phyloP scores from a whole-genome alignment of 2,113 vertebrate species.

The Baryphthengus martii region DNA sequence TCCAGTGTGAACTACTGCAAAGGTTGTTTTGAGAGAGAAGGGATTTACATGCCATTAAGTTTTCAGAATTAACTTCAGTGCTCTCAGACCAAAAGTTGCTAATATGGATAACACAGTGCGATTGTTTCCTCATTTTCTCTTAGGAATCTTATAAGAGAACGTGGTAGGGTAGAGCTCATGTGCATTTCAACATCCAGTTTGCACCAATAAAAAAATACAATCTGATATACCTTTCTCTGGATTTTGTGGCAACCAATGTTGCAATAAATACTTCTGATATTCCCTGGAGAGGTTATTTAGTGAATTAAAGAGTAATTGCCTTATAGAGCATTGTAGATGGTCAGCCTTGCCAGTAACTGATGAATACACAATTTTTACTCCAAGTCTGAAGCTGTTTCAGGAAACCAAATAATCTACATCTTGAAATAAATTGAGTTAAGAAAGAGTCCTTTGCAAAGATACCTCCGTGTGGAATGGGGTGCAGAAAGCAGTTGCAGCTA shows the following conservation, averaged over 20 bases:
- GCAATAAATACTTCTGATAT: neutral
- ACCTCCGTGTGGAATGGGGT: neutral
- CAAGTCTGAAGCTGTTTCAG: neutral
- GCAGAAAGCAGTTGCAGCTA: neutral
- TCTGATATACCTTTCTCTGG: neutral
- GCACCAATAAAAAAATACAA: neutral
- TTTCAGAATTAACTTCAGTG: neutral
- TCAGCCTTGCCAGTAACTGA: neutral
- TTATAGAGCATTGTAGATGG: neutral
- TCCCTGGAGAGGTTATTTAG: neutral
- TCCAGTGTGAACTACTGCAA: neutral
- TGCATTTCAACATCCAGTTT: neutral
- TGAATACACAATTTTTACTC: neutral
- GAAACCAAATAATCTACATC: neutral
- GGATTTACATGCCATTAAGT: neutral
- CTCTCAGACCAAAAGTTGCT: neutral
- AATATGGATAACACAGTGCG: neutral
- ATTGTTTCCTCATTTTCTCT: neutral
- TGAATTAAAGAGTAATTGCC: constrained; percentile 15
- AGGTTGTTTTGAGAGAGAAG: neutral
- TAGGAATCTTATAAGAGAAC: neutral
- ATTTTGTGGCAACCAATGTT: neutral
- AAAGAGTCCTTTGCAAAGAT: neutral
- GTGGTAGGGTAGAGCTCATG: neutral
- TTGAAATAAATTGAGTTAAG: neutral